A percentile compares a stretch with the other conserved stretches of the same genome.
Conservation (phyloP, 2,888 invertebrate genomes). For the Sabellastarte sp. region DNA sequence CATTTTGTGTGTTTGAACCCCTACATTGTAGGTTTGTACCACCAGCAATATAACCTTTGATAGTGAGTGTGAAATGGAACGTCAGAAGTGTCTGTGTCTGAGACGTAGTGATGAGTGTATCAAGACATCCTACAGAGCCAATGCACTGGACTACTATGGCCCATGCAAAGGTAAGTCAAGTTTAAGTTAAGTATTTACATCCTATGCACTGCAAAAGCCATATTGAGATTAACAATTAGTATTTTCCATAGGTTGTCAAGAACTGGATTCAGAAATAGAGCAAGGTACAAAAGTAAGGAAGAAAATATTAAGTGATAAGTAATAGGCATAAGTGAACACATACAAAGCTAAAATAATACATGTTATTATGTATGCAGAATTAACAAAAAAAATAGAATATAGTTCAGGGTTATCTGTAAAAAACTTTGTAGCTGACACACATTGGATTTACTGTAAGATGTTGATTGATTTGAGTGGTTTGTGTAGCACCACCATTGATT, state of each 20-base stretch:
- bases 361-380: not conserved
- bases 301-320: too few species aligned
- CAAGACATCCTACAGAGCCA: constrained; percentile 63
- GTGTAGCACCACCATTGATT: too few species aligned
- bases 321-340: too few species aligned
- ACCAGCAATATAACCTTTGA: constrained; percentile 93
- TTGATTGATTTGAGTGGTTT: too few species aligned
- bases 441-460: too few species aligned
- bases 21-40: constrained; percentile 79
- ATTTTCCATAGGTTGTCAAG: too few species aligned
- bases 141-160: constrained; percentile 94
- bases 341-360: too few species aligned
- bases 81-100: constrained; percentile 86
- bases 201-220: not conserved
- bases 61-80: constrained; percentile 91
- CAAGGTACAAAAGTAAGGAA: too few species aligned
- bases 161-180: constrained; percentile 56
- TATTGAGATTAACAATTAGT: too few species aligned
- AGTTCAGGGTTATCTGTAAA: not conserved
- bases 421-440: too few species aligned
- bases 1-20: not conserved
- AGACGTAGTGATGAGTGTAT: constrained; percentile 68
- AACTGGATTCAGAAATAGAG: too few species aligned
- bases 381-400: not conserved
- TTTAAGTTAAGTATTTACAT: not conserved